Conservation (phyloP, 2,888 invertebrate genomes). For the Herminia tarsipennalis region DNA sequence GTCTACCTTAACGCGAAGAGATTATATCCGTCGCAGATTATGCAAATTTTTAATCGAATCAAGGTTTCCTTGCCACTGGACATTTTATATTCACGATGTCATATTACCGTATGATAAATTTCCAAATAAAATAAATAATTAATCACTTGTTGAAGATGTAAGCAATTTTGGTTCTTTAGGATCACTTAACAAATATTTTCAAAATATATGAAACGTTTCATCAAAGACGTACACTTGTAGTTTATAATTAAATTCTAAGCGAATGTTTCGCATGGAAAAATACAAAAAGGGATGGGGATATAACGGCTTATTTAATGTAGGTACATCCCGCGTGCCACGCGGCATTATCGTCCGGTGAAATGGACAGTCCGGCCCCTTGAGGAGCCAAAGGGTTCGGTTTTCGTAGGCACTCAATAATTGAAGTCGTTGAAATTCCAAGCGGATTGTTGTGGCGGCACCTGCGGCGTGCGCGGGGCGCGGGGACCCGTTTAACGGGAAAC, state of each 20-base stretch:
- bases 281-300: constrained; percentile 53
- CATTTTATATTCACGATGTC: constrained; percentile 54
- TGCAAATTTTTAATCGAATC: constrained; percentile 76
- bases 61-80: constrained; percentile 62
- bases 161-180: too few species aligned
- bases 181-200: too few species aligned
- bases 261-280: constrained; percentile 44
- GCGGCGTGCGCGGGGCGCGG: constrained; percentile 46
- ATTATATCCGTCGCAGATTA: constrained; percentile 60
- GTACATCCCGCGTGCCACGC: constrained; percentile 63
- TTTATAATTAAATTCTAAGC: constrained; percentile 58
- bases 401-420: constrained; percentile 83
- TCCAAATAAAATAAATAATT: constrained; percentile 22
- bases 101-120: constrained; percentile 17
- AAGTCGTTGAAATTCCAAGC: constrained; percentile 83
- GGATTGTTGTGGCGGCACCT: constrained; percentile 78
- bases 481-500: constrained; percentile 70
- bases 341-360: constrained; percentile 75
- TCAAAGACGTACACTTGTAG: constrained; percentile 10
- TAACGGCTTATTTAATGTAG: constrained; percentile 72
- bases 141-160: constrained; percentile 10
- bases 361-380: constrained; percentile 81
- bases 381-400: constrained; percentile 78
- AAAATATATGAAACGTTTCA: constrained; percentile 2
- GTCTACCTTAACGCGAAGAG: constrained; percentile 16